Evolutionary conservation across 2,797 vertebrate genomes (phyloP), one percentile per base, ranked within the genome.

Genomic region (Spinus pinus): DNA sequence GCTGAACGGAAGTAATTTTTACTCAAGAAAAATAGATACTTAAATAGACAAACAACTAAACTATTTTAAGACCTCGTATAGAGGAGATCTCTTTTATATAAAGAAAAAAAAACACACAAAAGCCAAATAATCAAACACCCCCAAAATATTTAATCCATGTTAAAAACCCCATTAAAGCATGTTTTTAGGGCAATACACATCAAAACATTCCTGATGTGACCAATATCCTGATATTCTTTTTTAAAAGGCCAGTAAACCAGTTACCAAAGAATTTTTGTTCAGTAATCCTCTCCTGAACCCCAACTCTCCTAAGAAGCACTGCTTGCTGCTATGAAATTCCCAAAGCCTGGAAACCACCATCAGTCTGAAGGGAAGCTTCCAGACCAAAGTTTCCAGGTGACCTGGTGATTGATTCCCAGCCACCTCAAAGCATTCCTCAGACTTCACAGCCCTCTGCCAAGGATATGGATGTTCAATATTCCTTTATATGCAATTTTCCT

Each of bases 1-100:
- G 62, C 50, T 86, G 78, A 83, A 83, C 8, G 2, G 94, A 95
- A 96, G 77, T 25, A 28, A 95, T 66, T 93, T 86, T 88, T 81
- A 51, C 39, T 88, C 53, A 92, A 71, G 64, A 89, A 82, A 89
- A 91, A n/a, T 8, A 88, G 21, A 39, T n/a, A 82, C 21, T 85
- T 62, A 82, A 70, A 46, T 7, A 66, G 51, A 41, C 13, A 51
- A 49, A 33, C 4, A 53, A 53, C 17, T 61, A 56, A 67, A 62
- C 12, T 62, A 79, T 22, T 86, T 86, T 51, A 91, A 82, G 49
- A 61, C 6, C 23, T 17, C 0, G 0, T 23, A 58, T 4, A 5
- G 15, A 88, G n/a, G 15, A 46, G 78, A 25, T 33, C 41, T 30
- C 12, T 46, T 74, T 62, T 27, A 39, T 47, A 13, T 6, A 41